phyloP scores from a whole-genome alignment of 2,797 vertebrate species.

The Spea hammondii region DNA sequence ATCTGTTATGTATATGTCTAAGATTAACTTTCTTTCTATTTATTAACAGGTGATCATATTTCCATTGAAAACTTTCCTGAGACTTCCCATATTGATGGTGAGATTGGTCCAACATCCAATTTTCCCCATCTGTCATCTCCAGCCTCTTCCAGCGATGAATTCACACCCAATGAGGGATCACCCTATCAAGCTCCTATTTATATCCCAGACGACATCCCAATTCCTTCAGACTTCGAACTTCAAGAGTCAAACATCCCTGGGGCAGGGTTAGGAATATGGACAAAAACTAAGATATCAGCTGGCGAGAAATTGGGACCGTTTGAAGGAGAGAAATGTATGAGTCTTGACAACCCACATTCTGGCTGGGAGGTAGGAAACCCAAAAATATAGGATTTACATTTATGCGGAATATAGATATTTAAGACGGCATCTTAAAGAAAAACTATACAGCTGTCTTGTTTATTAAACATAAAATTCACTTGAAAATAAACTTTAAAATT shows the following conservation, averaged over 20 bases:
- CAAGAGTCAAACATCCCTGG: conserved; percentile 79
- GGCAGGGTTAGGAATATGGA: conserved; percentile 87
- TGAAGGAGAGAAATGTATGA: conserved; percentile 76
- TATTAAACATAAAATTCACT: too few species aligned
- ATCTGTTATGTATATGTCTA: too few species aligned
- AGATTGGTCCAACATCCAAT: conserved; percentile 60
- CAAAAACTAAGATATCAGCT: conserved; percentile 80
- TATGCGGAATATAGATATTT: too few species aligned
- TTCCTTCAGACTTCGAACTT: conserved; percentile 89
- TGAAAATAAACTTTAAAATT: too few species aligned
- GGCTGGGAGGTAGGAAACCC: conserved; percentile 89
- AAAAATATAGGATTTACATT: too few species aligned
- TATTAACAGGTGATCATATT: conserved; percentile 80
- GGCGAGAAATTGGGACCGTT: conserved; percentile 92
- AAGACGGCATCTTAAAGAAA: neutral
- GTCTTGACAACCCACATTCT: conserved; percentile 74
- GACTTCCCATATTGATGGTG: conserved; percentile 71
- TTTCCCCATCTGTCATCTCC: conserved; percentile 79
- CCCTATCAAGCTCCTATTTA: conserved; percentile 80
- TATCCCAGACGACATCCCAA: conserved; percentile 76
- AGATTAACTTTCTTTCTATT: conserved; percentile 50
- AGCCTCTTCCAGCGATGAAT: conserved; percentile 76
- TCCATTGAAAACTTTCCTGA: conserved; percentile 77
- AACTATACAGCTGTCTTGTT: neutral
- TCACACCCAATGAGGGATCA: conserved; percentile 76